Evolutionary conservation across 2,113 vertebrate species (phyloP), one percentile per base, ranked within the genome.

Genomic region (Hyperopisus bebe): DNA sequence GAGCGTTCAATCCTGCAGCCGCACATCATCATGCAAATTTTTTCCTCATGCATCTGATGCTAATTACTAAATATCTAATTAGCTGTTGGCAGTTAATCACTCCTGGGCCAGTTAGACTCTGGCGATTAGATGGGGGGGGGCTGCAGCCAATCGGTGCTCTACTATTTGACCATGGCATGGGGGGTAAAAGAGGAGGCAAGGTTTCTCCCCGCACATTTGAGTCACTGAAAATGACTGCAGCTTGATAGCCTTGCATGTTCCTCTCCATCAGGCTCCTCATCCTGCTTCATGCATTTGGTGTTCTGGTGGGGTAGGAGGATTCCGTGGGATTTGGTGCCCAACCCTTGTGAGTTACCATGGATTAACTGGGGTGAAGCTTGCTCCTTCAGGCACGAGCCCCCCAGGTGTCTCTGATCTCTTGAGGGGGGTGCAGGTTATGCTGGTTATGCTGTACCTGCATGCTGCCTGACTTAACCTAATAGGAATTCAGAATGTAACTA

Each of bases 61-160:
- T 97, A 97, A 97, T 97, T 97, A 96, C 95, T 96, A 97, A 97
- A 97, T 97, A 97, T 97, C 96, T 97, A 97, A 97, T 97, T 97
- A 97, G 96, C 96, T 96, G 96, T 96, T 96, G 95, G 97, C 96
- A 96, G 97, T 96, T 96, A 96, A 97, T 97, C 93, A 93, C 96
- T 97, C 96, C 93, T 96, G 96, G 96, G 97, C 95, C 95, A 96
- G 94, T 95, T 95, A 95, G 95, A 58, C 84, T 87, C 53, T 70
- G 88, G 50, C 66, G 83, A 84, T 90, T 50, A 46, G 86, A 74
- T 53, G 51, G 51, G 51, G 9, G 39, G 24, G 31, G 46, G 35
- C 85, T 47, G 83, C 42, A 24, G 74, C 62, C 17, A 31, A 55
- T 53, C 13, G 50, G 50, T 19, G 48, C 88, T 82, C 21, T 6